These are phyloP conservation scores for Philaenus spumarius DNA, from an alignment of 1,140 invertebrate species.

Conservation along the genomic window DNA sequence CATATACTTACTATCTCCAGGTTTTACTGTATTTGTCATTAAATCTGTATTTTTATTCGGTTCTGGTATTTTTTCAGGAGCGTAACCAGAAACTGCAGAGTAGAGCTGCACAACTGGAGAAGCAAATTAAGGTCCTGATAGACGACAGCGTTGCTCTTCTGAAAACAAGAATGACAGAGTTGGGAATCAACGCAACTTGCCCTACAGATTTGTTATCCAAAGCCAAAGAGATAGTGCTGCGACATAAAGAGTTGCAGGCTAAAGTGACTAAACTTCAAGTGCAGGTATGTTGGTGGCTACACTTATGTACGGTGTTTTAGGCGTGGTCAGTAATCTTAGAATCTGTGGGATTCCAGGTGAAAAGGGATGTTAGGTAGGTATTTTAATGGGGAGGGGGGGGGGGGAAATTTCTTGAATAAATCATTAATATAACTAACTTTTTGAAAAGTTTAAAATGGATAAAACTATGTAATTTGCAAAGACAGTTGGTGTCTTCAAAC, in stretches of 20 bases:
- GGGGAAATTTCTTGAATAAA: too few species aligned
- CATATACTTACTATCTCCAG: too few species aligned
- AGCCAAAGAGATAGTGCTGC: constrained; percentile 86
- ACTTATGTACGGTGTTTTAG: background rate
- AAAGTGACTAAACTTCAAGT: constrained; percentile 74
- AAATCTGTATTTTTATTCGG: too few species aligned
- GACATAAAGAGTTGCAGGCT: constrained; percentile 84
- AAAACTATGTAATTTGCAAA: too few species aligned
- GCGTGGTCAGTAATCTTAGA: background rate
- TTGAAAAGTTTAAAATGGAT: too few species aligned
- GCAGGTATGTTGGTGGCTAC: constrained; percentile 50
- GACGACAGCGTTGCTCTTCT: constrained; percentile 86
- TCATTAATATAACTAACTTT: too few species aligned
- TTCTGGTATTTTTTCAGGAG: constrained; percentile 59
- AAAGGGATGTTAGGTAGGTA: too few species aligned
- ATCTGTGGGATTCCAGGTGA: background rate
- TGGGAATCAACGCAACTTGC: constrained; percentile 76
- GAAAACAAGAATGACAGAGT: constrained; percentile 82
- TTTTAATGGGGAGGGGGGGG: too few species aligned
- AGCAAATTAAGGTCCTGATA: constrained; percentile 84
- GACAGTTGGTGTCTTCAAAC: too few species aligned
- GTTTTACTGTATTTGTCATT: too few species aligned
- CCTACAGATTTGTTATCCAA: constrained; percentile 80
- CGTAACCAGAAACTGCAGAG: constrained; percentile 70
- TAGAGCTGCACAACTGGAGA: constrained; percentile 76